Conservation (phyloP, 2,797 vertebrate species). For the Cirrhinus mrigala region DNA sequence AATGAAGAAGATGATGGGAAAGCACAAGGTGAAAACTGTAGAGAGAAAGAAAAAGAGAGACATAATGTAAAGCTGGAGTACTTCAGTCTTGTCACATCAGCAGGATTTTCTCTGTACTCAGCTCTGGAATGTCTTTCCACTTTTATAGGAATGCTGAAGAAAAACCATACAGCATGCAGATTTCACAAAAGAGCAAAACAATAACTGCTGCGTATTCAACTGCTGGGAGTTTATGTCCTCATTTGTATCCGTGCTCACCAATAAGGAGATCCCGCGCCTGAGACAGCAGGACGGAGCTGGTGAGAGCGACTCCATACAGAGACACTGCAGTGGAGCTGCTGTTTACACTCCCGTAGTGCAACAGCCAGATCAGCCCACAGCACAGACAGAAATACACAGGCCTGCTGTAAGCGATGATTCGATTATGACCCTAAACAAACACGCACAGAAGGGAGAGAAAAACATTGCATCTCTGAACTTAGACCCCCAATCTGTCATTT, state of each 20-base stretch:
- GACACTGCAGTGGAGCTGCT: constrained; percentile 75
- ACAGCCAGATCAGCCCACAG: constrained; percentile 96
- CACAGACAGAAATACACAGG: constrained; percentile 99
- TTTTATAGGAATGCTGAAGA: constrained; percentile 12
- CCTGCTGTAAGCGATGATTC: constrained; percentile 98
- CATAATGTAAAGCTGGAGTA: background rate
- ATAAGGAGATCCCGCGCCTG: constrained; percentile 96
- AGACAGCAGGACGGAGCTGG: constrained; percentile 90
- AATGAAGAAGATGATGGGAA: constrained; percentile 96
- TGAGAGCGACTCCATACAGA: constrained; percentile 93
- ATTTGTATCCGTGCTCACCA: constrained; percentile 74
- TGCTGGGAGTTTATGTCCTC: background rate
- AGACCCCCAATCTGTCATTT: background rate
- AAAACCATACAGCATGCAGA: constrained; percentile 6
- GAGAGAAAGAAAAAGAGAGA: constrained; percentile 38
- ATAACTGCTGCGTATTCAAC: background rate
- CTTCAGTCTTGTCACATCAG: constrained; percentile 15
- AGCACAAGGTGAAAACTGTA: constrained; percentile 96
- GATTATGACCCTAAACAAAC: constrained; percentile 91
- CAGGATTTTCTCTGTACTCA: constrained; percentile 16
- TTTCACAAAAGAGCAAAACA: constrained; percentile 5
- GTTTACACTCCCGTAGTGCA: constrained; percentile 92
- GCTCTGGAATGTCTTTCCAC: background rate
- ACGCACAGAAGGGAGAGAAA: background rate
- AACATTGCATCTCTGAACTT: background rate